Evolutionary conservation across 2,113 vertebrate genomes (phyloP), one percentile per base, ranked within the genome.

Genomic region (Caranx ignobilis): DNA sequence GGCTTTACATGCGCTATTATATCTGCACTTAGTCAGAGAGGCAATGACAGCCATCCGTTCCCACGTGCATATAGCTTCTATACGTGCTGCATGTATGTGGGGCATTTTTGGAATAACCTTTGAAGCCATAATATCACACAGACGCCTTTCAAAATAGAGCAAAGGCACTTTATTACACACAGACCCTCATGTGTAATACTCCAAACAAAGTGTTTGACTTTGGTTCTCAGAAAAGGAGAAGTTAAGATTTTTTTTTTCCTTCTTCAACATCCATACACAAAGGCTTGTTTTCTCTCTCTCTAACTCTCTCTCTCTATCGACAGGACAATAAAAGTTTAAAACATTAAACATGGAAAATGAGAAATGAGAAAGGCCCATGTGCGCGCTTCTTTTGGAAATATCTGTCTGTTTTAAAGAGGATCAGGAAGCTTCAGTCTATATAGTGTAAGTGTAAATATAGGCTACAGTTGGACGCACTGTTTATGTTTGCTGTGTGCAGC

Each of bases 191-290:
- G 87, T 81, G 90, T 61, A 70, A 65, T 54, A 37, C 82, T 73
- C 76, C 73, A 73, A 87, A 82, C 83, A 83, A 71, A 79, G 45
- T 80, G 75, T 73, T 85, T 84, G 75, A 79, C 35, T 87, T 81
- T 76, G 41, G 34, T 60, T 74, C 54, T 65, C 1, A 70, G 50
- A 65, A 74, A 57, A 76, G 45, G 59, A 39, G 48, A 71, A 64
- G 56, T 47, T 52, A 59, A 68, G 34, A 12, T 32, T 63, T 32
- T 77, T 55, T 77, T 68, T 57, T 15, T 59, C 6, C 12, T 41
- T 18, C 31, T 60, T 37, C 18, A 19, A 52, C 31, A 57, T 54
- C 6, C 43, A 65, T 15, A 56, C 71, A 71, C 63, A 84, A 63
- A 63, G 48, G 54, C 43, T 18, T 54, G n/a, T 56, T 57, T 61